phyloP scores from a whole-genome alignment of 2,113 vertebrate species.

The Rhea pennata region DNA sequence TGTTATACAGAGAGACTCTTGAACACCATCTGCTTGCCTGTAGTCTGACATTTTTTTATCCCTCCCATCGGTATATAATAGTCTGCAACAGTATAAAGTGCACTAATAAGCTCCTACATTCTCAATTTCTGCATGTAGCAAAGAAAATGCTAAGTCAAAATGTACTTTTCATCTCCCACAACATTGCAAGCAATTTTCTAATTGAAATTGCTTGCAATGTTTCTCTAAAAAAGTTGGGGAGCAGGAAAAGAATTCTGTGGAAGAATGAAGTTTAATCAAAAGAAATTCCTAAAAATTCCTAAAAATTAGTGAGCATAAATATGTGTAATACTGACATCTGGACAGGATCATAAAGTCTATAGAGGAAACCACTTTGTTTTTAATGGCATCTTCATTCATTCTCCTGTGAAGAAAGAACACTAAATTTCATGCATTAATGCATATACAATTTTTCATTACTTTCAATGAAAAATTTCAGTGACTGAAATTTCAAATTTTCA shows the following conservation, averaged over 20 bases:
- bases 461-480: no score
- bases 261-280: background rate
- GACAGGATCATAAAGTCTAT: background rate
- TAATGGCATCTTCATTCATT: background rate
- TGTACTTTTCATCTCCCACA: background rate
- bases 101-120: background rate
- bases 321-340: background rate
- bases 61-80: background rate
- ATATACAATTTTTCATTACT: background rate
- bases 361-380: background rate
- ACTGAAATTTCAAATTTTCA: no score
- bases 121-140: background rate
- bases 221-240: background rate
- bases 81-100: background rate
- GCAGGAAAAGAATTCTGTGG: background rate
- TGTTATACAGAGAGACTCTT: conserved; percentile 36
- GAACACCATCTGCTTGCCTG: conserved; percentile 50
- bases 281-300: background rate
- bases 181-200: background rate
- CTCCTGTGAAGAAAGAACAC: background rate
- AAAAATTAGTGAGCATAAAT: background rate
- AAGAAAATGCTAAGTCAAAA: background rate
- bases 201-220: background rate
- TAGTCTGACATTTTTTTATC: background rate
- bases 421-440: background rate